Percentiles rank a stretch among this genome's conserved stretches.
Evolutionary conservation across 2,113 vertebrate genomes (phyloP).

Genomic region (Hoplias malabaricus): DNA sequence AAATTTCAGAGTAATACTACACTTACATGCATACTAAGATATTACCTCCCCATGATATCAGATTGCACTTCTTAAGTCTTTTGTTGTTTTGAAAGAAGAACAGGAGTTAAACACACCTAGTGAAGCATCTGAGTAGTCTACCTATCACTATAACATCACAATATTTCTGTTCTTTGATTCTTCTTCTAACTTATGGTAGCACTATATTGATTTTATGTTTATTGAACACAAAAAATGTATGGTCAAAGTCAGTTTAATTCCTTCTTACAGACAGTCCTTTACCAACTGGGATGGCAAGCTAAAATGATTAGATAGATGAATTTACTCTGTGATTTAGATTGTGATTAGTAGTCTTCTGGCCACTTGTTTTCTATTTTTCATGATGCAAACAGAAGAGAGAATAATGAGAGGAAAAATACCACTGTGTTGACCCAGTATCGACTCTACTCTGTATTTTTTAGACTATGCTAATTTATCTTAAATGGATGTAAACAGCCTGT

Average conservation of each 20-base stretch:
- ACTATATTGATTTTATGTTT: not conserved
- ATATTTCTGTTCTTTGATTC: not conserved
- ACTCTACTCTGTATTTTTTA: not conserved
- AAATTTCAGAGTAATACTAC: not conserved
- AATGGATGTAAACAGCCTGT: not conserved
- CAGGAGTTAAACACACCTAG: not conserved
- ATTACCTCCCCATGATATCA: not conserved
- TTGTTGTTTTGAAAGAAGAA: not conserved
- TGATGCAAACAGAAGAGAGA: not conserved
- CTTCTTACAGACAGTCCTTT: not conserved
- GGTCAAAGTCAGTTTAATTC: not conserved
- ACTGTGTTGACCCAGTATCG: slow-evolving; percentile 13
- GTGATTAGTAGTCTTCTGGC: not conserved
- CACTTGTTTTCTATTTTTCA: not conserved
- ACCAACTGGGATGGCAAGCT: not conserved
- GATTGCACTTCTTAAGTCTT: not conserved
- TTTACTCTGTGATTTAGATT: not conserved
- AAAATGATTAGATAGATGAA: not conserved
- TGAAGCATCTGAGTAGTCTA: not conserved
- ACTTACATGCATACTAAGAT: not conserved
- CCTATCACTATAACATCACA: not conserved
- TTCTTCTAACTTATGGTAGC: not conserved
- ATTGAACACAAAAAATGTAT: not conserved
- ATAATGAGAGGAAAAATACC: not conserved
- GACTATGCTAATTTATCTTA: slow-evolving; percentile 13